These are phyloP conservation scores for Tolypeutes matacus DNA, from an alignment of 2,797 vertebrate species.

Conservation along the genomic window DNA sequence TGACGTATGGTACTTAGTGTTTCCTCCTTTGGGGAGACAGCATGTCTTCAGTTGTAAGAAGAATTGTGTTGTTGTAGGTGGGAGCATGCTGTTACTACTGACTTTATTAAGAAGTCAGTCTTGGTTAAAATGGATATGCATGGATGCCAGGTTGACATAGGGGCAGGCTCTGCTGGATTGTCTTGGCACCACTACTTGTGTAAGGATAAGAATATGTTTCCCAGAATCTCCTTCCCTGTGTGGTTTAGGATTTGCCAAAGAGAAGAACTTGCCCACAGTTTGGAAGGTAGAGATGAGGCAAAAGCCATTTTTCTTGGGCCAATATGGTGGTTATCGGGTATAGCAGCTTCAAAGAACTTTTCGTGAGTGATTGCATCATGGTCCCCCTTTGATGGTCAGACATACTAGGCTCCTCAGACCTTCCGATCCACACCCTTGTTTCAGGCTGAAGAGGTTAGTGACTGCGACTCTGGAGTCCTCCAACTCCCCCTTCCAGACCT, in stretches of 20 bases:
- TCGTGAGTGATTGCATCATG: not conserved
- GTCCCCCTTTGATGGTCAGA: not conserved
- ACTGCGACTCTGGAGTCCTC: not conserved
- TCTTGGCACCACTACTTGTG: not conserved
- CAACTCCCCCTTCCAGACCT: not conserved
- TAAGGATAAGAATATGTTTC: not conserved
- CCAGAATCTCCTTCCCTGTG: not conserved
- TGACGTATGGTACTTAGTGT: not conserved
- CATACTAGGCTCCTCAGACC: not conserved
- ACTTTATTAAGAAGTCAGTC: not conserved
- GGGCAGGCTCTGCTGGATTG: not conserved
- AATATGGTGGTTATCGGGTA: no score
- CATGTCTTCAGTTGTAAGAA: not conserved
- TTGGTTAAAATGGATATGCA: not conserved
- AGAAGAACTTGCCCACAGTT: no score
- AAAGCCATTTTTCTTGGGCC: not conserved
- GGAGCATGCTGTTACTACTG: not conserved
- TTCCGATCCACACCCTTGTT: not conserved
- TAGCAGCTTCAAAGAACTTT: not conserved
- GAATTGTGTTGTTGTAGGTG: not conserved
- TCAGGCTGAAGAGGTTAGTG: not conserved
- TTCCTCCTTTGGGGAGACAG: not conserved
- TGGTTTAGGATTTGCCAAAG: not conserved
- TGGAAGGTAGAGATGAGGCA: not conserved
- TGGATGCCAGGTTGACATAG: not conserved